Conservation (phyloP, 64 coral and sea anemone species). For the Orbicella faveolata region DNA sequence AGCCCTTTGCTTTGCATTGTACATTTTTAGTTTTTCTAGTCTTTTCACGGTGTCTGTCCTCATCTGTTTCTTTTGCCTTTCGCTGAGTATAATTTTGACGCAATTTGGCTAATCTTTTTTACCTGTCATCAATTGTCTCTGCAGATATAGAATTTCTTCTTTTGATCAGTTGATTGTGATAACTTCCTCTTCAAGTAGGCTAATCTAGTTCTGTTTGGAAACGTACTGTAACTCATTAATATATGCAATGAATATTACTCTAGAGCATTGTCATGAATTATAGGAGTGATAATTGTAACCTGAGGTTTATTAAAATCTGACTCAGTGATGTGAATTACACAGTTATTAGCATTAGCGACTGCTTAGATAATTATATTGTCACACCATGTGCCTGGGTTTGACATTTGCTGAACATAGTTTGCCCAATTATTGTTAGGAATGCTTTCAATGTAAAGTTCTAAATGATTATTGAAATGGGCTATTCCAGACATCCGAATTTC, state of each 20-base stretch:
- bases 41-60: neutral
- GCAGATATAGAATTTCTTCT: neutral
- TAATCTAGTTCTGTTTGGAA: neutral
- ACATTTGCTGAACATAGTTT: slow-evolving; percentile 29
- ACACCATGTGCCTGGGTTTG: slow-evolving; percentile 43
- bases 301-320: slow-evolving; percentile 35
- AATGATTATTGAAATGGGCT: slow-evolving; percentile 2
- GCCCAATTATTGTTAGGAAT: slow-evolving; percentile 17
- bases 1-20: neutral
- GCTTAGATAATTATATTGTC: slow-evolving; percentile 44
- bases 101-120: neutral
- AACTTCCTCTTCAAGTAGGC: slow-evolving; percentile 31
- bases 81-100: neutral
- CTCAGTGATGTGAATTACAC: slow-evolving; percentile 46
- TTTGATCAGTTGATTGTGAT: slow-evolving; percentile 21
- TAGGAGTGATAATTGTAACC: slow-evolving; percentile 32
- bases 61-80: neutral
- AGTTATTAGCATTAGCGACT: slow-evolving; percentile 24
- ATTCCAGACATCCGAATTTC: neutral
- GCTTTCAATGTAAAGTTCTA: slow-evolving; percentile 33
- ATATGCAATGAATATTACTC: slow-evolving; percentile 19
- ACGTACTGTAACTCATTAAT: slow-evolving; percentile 40
- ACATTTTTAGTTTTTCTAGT: neutral
- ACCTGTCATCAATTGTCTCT: slow-evolving; percentile 13
- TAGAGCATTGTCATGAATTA: neutral